Evolutionary conservation across 2,113 vertebrate species (phyloP), one percentile per base, ranked within the genome.

Genomic region (Paramormyrops kingsleyae): DNA sequence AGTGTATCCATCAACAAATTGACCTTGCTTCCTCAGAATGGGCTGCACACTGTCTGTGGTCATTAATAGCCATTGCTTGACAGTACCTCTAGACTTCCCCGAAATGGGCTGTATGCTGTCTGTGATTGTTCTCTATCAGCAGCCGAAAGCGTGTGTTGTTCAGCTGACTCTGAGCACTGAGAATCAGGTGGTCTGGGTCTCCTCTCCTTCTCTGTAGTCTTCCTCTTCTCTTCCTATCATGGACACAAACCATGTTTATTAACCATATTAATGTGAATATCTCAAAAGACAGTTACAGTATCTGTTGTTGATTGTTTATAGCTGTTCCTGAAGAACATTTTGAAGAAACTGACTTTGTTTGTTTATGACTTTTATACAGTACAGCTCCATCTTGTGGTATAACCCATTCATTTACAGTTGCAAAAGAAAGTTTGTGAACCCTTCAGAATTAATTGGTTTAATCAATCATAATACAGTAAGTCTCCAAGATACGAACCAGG

Each of bases 211-310:
- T 91, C 77, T 85, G 92, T 4, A 89, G 91, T 50, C 86, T 0
- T 88, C 53, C 88, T 92, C 24, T 90, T 90, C 56, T 95, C 94
- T 90, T 95, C 95, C 95, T 96, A 91, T 42, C 13, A 80, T 39
- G 35, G 12, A 42, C 5, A 80, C 2, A 0, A 80, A 80, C 1
- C 13, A 77, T 42, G 15, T 80, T 80, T 80, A 27, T 70, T 27
- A 70, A 31, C 10, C n/a, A 70, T 66, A 24, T 62, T 62, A n/a
- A 24, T 62, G 24, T 62, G 7, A 62, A 24, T 62, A 62, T 10
- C 56, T 62, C 56, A 62, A 62, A 62, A 62, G 7, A 62, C 56
- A 62, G 7, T 62, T 62, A 47, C 46, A 47, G 46, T 47, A n/a
- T 62, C 56, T 62, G 8, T n/a, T n/a, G 56, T 62, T 62, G 21